These are phyloP conservation scores for Amblyopsis hoosieri DNA, from an alignment of 2,797 vertebrate species.

Conservation along the genomic window DNA sequence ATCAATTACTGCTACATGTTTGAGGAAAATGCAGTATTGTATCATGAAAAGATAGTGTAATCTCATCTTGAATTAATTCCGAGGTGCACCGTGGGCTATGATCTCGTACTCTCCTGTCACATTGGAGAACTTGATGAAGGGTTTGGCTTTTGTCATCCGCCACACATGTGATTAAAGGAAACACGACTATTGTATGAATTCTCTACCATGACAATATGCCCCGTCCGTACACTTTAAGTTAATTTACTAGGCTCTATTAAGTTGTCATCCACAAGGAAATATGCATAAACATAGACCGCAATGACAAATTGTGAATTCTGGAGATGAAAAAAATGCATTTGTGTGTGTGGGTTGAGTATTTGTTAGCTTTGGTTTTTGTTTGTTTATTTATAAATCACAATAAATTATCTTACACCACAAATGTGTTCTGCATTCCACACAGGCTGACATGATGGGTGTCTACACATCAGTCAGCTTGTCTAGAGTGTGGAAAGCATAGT, in stretches of 20 bases:
- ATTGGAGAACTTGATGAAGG: not conserved
- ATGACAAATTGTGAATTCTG: slow-evolving; percentile 30
- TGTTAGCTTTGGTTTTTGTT: slow-evolving; percentile 10
- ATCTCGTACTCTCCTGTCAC: not conserved
- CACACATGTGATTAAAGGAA: slow-evolving; percentile 18
- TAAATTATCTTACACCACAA: slow-evolving; percentile 30
- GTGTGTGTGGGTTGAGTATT: slow-evolving; percentile 37
- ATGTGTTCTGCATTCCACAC: slow-evolving; percentile 35
- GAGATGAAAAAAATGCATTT: slow-evolving; percentile 7
- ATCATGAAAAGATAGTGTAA: too few species aligned
- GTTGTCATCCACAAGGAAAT: slow-evolving; percentile 35
- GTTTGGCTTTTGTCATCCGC: not conserved
- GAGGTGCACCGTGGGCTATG: too few species aligned
- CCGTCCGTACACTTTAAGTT: slow-evolving; percentile 1
- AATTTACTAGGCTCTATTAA: slow-evolving; percentile 20
- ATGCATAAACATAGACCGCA: slow-evolving; percentile 19
- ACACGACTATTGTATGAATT: slow-evolving; percentile 12
- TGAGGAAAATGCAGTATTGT: too few species aligned
- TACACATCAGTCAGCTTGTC: slow-evolving; percentile 44
- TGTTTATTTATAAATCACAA: slow-evolving; percentile 31
- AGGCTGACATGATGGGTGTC: slow-evolving; percentile 34
- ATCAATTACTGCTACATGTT: too few species aligned
- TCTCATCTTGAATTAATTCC: too few species aligned
- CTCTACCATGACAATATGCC: not conserved
- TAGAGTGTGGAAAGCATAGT: slow-evolving; percentile 36